A percentile compares a stretch with the other conserved stretches of the same genome.
These are phyloP conservation scores for Scolanthus callimorphus DNA, from an alignment of 92 coral and sea anemone species.

Conservation along the genomic window DNA sequence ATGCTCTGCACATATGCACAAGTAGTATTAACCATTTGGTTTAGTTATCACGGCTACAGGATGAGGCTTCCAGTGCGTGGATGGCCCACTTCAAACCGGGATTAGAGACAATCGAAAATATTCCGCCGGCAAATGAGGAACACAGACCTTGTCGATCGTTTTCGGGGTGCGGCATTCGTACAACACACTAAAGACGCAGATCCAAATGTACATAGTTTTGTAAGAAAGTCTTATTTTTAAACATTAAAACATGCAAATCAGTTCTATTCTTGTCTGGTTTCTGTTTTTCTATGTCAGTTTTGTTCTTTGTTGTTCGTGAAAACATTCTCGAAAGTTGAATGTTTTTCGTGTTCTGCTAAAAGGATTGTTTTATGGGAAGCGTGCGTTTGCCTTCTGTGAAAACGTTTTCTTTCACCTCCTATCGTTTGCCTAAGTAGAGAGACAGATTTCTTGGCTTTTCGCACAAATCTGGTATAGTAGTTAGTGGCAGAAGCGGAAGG, in stretches of 20 bases:
- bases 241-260: neutral
- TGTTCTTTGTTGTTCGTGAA: too few relatives aligned
- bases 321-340: too few relatives aligned
- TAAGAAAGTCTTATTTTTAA: too few relatives aligned
- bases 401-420: neutral
- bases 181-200: too few relatives aligned
- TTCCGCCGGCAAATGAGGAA: too few relatives aligned
- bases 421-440: neutral
- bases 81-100: neutral
- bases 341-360: too few relatives aligned
- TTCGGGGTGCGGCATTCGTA: too few relatives aligned
- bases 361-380: neutral
- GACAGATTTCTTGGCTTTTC: neutral
- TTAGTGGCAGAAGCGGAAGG: too few relatives aligned
- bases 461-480: neutral
- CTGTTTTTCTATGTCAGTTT: neutral
- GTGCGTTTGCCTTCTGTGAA: neutral
- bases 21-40: neutral
- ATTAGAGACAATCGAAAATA: neutral
- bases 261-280: neutral
- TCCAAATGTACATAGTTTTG: neutral
- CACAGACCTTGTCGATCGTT: too few relatives aligned
- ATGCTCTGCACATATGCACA: neutral
- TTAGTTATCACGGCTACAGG: slow-evolving; percentile 9
- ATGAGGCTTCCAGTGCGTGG: neutral